Conservation (phyloP, 2,113 vertebrate species). For the Catharus minimus region DNA sequence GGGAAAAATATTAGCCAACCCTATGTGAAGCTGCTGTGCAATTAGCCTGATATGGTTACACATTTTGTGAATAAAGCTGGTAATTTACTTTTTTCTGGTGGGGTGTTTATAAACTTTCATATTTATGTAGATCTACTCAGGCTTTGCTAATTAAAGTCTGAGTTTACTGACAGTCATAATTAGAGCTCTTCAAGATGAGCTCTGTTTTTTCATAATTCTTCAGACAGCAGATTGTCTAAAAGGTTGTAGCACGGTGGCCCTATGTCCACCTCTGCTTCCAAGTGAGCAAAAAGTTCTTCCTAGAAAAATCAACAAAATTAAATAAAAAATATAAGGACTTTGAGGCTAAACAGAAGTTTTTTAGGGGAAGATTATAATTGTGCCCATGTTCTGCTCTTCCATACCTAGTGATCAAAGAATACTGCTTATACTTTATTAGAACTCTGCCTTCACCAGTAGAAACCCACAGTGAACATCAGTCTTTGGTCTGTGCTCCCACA, state of each 20-base stretch:
- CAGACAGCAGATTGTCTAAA: neutral
- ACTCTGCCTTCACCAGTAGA: neutral
- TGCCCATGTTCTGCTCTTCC: neutral
- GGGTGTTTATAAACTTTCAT: neutral
- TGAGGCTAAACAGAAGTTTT: neutral
- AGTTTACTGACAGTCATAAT: neutral
- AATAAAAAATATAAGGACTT: neutral
- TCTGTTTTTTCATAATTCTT: neutral
- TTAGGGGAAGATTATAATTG: neutral
- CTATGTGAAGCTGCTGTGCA: neutral
- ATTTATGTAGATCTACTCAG: neutral
- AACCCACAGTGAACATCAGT: neutral
- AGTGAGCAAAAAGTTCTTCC: neutral
- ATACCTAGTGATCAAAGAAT: neutral
- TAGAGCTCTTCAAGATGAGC: neutral
- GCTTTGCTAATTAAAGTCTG: neutral
- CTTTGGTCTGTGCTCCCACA: neutral
- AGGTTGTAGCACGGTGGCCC: rapidly evolving
- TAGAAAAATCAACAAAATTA: neutral
- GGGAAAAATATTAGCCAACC: neutral
- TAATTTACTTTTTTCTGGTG: neutral
- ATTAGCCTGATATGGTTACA: neutral
- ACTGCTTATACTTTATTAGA: neutral
- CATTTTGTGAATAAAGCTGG: neutral
- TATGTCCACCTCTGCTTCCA: neutral